Conservation (phyloP, 2,797 vertebrate species). For the Melanotaenia pygmaea region DNA sequence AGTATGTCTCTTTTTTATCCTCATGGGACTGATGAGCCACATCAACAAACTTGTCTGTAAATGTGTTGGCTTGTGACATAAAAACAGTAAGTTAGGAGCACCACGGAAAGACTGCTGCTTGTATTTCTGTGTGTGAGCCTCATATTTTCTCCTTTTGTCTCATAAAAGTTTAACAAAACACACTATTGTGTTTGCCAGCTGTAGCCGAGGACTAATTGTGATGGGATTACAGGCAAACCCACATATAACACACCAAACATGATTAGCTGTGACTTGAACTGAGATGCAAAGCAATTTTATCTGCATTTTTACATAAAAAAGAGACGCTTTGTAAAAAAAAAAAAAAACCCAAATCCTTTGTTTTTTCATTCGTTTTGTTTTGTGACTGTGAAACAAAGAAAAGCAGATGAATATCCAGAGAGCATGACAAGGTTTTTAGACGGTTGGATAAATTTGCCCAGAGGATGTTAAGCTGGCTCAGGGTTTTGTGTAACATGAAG, state of each 20-base stretch:
- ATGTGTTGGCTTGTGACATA: constrained; percentile 40
- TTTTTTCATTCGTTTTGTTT: background rate
- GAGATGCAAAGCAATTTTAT: constrained; percentile 5
- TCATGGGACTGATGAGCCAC: constrained; percentile 20
- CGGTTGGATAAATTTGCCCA: constrained; percentile 20
- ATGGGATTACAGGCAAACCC: constrained; percentile 37
- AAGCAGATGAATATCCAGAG: background rate
- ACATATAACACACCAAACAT: constrained; percentile 25
- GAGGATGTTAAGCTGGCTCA: constrained; percentile 5
- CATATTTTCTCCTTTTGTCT: constrained; percentile 33
- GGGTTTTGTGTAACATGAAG: constrained; percentile 3
- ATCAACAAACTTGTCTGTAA: constrained; percentile 35
- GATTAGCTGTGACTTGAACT: constrained; percentile 28
- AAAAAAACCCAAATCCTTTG: no score
- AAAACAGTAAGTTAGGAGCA: constrained; percentile 36
- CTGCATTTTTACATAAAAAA: constrained; percentile 11
- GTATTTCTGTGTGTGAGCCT: constrained; percentile 9
- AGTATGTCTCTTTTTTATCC: constrained; percentile 42
- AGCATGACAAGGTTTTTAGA: constrained; percentile 16
- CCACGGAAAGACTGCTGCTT: constrained; percentile 9
- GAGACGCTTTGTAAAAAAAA: background rate
- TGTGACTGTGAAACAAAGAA: constrained; percentile 19
- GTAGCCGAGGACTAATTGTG: constrained; percentile 25
- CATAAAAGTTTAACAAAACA: constrained; percentile 31
- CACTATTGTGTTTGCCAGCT: constrained; percentile 20